phyloP scores from a whole-genome alignment of 2,888 invertebrate species.

The Lutraria lutraria region DNA sequence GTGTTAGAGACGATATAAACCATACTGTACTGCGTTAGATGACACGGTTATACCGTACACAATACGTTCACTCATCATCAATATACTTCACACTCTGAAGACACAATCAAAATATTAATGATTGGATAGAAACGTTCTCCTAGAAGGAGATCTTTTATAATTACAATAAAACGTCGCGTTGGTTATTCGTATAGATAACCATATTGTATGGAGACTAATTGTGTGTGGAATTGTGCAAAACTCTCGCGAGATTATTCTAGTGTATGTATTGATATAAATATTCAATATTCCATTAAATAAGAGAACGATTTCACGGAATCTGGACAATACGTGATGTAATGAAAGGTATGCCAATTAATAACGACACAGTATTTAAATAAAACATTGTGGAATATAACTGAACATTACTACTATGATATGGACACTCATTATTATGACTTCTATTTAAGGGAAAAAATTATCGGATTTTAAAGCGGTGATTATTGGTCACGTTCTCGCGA shows the following conservation, averaged over 20 bases:
- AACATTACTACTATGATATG: no score
- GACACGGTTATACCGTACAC: background rate
- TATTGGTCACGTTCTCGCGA: no score
- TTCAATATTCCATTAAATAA: conserved; percentile 5
- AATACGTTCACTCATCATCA: background rate
- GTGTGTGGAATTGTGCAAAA: background rate
- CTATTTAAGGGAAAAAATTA: no score
- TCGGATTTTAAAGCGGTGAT: no score
- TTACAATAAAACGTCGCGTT: background rate
- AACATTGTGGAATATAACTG: background rate
- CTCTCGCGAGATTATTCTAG: background rate
- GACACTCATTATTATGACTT: no score
- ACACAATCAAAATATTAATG: background rate
- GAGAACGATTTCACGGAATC: background rate
- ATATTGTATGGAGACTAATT: background rate
- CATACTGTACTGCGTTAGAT: background rate
- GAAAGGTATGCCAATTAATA: background rate
- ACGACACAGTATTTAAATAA: background rate
- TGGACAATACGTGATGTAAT: background rate
- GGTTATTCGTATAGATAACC: background rate
- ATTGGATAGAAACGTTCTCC: background rate
- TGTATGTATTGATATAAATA: background rate
- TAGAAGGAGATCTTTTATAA: background rate
- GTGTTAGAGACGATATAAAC: background rate
- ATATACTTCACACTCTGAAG: background rate